A percentile compares a stretch with the other conserved stretches of the same genome.
Conservation (phyloP, 2,888 invertebrate genomes). For the Drosophila cognata region DNA sequence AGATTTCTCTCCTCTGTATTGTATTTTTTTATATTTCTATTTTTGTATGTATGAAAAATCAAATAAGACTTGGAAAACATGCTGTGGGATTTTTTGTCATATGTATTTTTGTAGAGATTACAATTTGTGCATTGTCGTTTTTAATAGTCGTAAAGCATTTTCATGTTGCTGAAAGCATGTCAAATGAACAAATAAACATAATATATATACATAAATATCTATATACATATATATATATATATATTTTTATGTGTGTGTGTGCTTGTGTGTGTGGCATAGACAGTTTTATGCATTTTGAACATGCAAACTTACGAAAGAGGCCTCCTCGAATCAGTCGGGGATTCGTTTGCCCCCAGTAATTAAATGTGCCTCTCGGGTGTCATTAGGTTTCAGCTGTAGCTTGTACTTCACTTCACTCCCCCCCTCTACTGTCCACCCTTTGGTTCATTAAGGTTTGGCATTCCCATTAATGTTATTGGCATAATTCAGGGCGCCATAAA, state of each 20-base stretch:
- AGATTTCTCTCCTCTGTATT: neutral
- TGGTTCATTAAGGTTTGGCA: slow-evolving; percentile 25
- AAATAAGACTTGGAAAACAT: slow-evolving; percentile 38
- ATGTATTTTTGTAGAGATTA: slow-evolving; percentile 44
- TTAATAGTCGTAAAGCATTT: slow-evolving; percentile 78
- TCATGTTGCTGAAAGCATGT: slow-evolving; percentile 71
- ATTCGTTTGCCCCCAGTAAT: slow-evolving; percentile 34
- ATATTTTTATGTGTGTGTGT: slow-evolving; percentile 29
- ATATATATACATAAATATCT: slow-evolving; percentile 13
- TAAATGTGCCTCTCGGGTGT: slow-evolving; percentile 61
- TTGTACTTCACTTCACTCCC: neutral
- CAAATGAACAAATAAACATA: slow-evolving; percentile 5
- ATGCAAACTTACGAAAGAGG: slow-evolving; percentile 58
- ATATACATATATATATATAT: neutral
- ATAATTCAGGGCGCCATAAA: slow-evolving; percentile 58
- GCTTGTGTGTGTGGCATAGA: slow-evolving; percentile 43
- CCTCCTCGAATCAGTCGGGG: slow-evolving; percentile 15
- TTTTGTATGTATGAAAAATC: slow-evolving; percentile 25
- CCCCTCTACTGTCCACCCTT: neutral
- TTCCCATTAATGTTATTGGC: slow-evolving; percentile 60
- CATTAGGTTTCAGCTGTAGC: slow-evolving; percentile 35
- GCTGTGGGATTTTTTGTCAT: slow-evolving; percentile 5
- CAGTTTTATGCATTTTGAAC: slow-evolving; percentile 72
- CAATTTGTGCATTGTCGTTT: slow-evolving; percentile 70
- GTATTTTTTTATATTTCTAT: neutral